Conservation (phyloP, 92 coral and sea anemone species). For the Palythoa caribaeorum region DNA sequence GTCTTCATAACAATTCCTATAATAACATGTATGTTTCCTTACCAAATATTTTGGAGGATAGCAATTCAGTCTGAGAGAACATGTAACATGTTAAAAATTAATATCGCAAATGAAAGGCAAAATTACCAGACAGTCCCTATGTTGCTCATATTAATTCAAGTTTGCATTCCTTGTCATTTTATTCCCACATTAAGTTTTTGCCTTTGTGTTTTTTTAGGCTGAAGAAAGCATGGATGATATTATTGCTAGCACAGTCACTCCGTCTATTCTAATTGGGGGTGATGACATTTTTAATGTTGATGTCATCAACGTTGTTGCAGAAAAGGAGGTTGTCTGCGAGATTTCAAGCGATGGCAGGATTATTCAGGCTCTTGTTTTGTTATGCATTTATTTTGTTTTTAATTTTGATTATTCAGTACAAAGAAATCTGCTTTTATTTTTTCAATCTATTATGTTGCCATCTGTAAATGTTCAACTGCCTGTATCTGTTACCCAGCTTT, state of each 20-base stretch:
- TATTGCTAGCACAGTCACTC: conserved; percentile 35
- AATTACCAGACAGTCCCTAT: not conserved
- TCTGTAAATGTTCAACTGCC: conserved; percentile 10
- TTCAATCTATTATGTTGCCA: conserved; percentile 45
- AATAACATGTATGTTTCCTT: not conserved
- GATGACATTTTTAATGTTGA: conserved; percentile 29
- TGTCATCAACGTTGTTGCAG: conserved; percentile 38
- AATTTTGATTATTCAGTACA: conserved; percentile 44
- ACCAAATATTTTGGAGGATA: not conserved
- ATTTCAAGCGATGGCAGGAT: conserved; percentile 24
- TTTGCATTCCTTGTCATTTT: not conserved
- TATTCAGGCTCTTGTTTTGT: conserved; percentile 30
- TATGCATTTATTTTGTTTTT: conserved; percentile 51
- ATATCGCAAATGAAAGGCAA: not conserved
- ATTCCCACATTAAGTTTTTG: conserved; percentile 3
- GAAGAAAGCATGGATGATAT: conserved; percentile 31
- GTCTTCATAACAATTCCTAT: not conserved
- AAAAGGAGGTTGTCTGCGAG: conserved; percentile 20
- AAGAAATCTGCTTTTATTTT: conserved; percentile 37
- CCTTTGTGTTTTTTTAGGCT: conserved; percentile 16
- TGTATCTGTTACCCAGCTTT: conserved; percentile 35
- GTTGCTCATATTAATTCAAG: conserved; percentile 1
- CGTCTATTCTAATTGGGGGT: conserved; percentile 33
- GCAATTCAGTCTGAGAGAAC: not conserved
- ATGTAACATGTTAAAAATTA: not conserved